Conservation (phyloP, 1,140 invertebrate genomes). For the Penaeus chinensis region DNA sequence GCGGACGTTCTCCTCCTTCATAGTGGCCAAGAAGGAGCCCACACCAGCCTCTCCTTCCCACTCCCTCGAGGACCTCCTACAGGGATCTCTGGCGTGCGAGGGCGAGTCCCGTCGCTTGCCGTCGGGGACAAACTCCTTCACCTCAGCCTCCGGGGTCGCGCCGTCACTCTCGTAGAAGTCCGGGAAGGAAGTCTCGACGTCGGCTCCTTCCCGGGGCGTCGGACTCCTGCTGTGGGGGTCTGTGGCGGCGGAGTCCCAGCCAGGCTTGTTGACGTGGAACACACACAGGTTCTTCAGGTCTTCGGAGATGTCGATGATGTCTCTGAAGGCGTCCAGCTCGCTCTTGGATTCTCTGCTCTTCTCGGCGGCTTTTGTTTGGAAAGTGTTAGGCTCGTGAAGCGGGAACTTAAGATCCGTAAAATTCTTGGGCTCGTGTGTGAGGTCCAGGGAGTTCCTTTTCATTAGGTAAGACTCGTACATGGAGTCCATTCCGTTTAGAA, state of each 20-base stretch:
- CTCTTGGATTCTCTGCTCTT: background rate
- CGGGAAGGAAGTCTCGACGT: background rate
- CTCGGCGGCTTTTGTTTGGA: background rate
- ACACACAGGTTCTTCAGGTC: constrained; percentile 48
- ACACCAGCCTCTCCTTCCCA: background rate
- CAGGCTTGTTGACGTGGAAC: constrained; percentile 35
- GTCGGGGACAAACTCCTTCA: too few relatives aligned
- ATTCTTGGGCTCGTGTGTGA: background rate
- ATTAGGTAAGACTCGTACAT: constrained; percentile 42
- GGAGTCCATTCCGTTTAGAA: constrained; percentile 26
- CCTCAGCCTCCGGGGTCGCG: background rate
- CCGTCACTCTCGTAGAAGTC: background rate
- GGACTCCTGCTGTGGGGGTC: background rate
- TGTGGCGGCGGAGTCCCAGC: background rate
- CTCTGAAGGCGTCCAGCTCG: constrained; percentile 15
- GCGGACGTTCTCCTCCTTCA: constrained; percentile 26
- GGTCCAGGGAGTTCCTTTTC: background rate
- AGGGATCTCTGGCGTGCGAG: too few relatives aligned
- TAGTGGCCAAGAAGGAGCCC: background rate
- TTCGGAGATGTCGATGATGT: constrained; percentile 49
- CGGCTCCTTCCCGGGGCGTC: background rate
- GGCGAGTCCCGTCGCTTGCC: too few relatives aligned
- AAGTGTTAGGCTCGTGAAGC: background rate
- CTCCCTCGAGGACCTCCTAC: background rate
- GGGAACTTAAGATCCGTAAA: background rate